Percentiles rank a stretch among this genome's conserved stretches.
These are phyloP conservation scores for Homarus americanus DNA, from an alignment of 1,140 invertebrate genomes.

Conservation along the genomic window DNA sequence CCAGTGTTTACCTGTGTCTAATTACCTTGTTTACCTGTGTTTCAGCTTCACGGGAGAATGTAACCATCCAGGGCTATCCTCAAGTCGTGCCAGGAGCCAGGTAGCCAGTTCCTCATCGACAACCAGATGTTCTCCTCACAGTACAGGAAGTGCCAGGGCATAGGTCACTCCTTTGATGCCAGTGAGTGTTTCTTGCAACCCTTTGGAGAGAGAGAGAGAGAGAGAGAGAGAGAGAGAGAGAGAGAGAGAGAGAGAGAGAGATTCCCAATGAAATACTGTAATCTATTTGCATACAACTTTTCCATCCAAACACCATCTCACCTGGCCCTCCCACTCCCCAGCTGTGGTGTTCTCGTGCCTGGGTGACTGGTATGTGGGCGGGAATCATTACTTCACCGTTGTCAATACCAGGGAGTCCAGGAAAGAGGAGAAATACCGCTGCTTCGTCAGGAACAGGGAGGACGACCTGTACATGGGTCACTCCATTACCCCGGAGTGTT, in stretches of 20 bases:
- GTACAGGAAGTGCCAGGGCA: constrained; percentile 88
- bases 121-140: constrained; percentile 98
- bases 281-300: not conserved
- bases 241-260: too few species aligned
- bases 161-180: constrained; percentile 84
- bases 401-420: constrained; percentile 96
- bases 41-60: constrained; percentile 93
- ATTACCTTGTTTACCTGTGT: too few species aligned
- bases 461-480: constrained; percentile 94
- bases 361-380: constrained; percentile 96
- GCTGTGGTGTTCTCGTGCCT: constrained; percentile 95
- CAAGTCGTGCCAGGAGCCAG: constrained; percentile 95
- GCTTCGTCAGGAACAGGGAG: constrained; percentile 95
- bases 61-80: constrained; percentile 91
- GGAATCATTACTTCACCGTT: constrained; percentile 96
- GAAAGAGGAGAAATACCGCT: constrained; percentile 95
- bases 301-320: not conserved
- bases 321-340: constrained; percentile 74
- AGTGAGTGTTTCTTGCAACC: constrained; percentile 82
- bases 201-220: too few species aligned
- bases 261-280: not conserved
- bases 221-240: too few species aligned
- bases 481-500: constrained; percentile 95
- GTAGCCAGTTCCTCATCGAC: constrained; percentile 96
- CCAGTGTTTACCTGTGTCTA: too few species aligned